These are phyloP conservation scores for Hydroisotoma schaefferi DNA, from an alignment of 2,888 invertebrate genomes.

Conservation along the genomic window DNA sequence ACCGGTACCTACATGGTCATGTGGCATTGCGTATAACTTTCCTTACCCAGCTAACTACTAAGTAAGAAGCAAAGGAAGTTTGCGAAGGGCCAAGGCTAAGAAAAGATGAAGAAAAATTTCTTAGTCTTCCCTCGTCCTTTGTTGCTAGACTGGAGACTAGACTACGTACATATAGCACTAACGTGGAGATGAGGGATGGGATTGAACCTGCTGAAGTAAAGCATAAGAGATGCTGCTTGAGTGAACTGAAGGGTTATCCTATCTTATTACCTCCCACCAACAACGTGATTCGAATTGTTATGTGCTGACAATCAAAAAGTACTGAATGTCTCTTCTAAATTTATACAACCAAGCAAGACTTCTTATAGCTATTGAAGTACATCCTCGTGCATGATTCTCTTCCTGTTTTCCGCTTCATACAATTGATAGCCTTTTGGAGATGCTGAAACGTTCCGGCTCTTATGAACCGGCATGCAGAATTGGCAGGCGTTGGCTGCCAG, in stretches of 20 bases:
- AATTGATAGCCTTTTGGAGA: neutral
- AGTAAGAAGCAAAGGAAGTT: too few relatives aligned
- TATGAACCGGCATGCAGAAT: neutral
- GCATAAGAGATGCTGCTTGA: conserved; percentile 1
- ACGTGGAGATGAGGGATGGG: conserved; percentile 26
- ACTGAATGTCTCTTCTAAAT: conserved; percentile 34
- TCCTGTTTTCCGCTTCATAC: neutral
- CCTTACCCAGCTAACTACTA: too few relatives aligned
- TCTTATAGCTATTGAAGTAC: too few relatives aligned
- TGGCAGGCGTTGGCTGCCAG: too few relatives aligned
- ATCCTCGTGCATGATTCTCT: conserved; percentile 19
- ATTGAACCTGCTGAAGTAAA: neutral
- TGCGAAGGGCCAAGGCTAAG: too few relatives aligned
- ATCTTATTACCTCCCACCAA: conserved; percentile 48
- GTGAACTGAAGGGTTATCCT: conserved; percentile 42
- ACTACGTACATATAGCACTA: too few relatives aligned
- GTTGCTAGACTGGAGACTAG: too few relatives aligned
- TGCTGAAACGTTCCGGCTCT: neutral
- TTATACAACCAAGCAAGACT: too few relatives aligned
- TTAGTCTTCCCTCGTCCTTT: conserved; percentile 41
- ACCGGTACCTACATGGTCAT: too few relatives aligned
- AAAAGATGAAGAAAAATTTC: conserved; percentile 24
- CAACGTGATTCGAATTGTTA: conserved; percentile 49
- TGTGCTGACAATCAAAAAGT: conserved; percentile 48
- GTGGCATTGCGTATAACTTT: too few relatives aligned